Conservation (phyloP, 2,888 invertebrate species). For the Odontomyia ornata region DNA sequence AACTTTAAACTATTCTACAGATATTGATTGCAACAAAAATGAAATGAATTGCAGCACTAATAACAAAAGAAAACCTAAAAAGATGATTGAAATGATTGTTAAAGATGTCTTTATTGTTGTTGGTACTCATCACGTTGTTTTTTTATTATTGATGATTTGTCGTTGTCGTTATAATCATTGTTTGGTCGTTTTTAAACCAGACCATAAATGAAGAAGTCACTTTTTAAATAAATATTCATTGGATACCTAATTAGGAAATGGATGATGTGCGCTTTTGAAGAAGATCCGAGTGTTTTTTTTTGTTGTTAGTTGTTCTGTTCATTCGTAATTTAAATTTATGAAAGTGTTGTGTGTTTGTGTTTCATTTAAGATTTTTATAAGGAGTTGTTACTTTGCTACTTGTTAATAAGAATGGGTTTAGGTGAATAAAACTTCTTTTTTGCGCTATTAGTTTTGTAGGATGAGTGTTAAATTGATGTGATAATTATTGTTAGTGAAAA, state of each 20-base stretch:
- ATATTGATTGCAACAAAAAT: too few relatives aligned
- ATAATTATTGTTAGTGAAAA: not conserved
- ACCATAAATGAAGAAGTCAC: slow-evolving; percentile 38
- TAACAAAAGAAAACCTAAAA: not conserved
- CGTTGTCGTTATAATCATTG: too few relatives aligned
- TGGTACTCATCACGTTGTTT: not conserved
- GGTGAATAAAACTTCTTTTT: not conserved
- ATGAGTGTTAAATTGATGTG: slow-evolving; percentile 18
- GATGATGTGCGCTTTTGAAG: not conserved
- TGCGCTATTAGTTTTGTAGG: not conserved
- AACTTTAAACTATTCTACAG: too few relatives aligned
- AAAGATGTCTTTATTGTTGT: slow-evolving; percentile 9
- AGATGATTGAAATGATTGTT: not conserved
- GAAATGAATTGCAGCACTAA: not conserved
- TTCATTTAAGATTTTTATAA: too few relatives aligned
- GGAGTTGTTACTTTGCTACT: not conserved
- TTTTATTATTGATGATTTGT: not conserved
- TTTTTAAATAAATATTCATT: slow-evolving; percentile 31
- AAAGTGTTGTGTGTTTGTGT: too few relatives aligned
- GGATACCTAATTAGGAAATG: slow-evolving; percentile 16
- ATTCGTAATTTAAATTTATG: too few relatives aligned
- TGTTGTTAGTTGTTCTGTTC: not conserved
- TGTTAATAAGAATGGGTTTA: not conserved
- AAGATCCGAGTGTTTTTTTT: not conserved
- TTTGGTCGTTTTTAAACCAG: not conserved